Percentiles rank a stretch among this genome's conserved stretches.
phyloP scores from a whole-genome alignment of 1,140 invertebrate genomes.

The Aphelenchoides besseyi region DNA sequence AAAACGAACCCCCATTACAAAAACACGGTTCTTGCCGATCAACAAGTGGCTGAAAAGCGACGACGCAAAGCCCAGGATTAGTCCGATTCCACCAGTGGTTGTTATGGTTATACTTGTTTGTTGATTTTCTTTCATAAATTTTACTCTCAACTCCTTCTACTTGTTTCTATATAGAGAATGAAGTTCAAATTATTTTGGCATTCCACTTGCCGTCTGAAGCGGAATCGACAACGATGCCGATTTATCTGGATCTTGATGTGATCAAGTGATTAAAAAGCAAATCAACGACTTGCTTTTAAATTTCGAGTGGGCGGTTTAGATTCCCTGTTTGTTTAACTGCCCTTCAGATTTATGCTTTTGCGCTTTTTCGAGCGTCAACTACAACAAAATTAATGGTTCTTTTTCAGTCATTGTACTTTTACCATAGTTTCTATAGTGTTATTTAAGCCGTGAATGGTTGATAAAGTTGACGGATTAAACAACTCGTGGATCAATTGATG shows the following conservation, averaged over 20 bases:
- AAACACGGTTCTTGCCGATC: constrained; percentile 41
- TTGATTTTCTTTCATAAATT: neutral
- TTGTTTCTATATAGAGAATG: neutral
- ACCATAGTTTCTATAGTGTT: neutral
- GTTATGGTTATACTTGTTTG: constrained; percentile 4
- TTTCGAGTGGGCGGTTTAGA: neutral
- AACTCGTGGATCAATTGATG: neutral
- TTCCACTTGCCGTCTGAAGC: neutral
- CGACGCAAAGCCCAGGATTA: neutral
- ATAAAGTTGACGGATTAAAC: neutral
- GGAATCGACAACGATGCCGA: neutral
- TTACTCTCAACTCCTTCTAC: too few species aligned
- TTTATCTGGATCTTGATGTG: neutral
- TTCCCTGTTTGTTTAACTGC: neutral
- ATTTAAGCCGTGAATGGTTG: neutral
- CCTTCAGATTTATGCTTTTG: neutral
- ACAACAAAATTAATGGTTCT: neutral
- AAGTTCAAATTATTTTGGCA: neutral
- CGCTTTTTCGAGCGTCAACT: neutral
- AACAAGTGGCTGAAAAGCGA: constrained; percentile 37
- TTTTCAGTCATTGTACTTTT: too few species aligned
- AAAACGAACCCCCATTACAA: constrained; percentile 68
- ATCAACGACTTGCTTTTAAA: neutral
- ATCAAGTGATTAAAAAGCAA: neutral
- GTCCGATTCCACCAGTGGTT: neutral